phyloP scores from a whole-genome alignment of 1,140 invertebrate genomes.

The Zaprionus capensis region DNA sequence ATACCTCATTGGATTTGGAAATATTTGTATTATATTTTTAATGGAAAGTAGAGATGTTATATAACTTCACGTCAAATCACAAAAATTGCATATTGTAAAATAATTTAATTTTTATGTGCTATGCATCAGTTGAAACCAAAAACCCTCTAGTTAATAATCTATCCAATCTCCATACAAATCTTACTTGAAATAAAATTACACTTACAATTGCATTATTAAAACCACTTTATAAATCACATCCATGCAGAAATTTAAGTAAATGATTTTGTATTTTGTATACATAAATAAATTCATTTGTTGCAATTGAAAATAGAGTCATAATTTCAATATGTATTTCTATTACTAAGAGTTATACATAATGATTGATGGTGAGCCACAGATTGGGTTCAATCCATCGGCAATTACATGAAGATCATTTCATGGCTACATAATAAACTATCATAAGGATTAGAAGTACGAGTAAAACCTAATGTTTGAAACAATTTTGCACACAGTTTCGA shows the following conservation, averaged over 20 bases:
- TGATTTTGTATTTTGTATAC: conserved; percentile 27
- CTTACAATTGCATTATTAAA: background rate
- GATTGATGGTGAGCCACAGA: conserved; percentile 17
- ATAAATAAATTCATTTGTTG: conserved; percentile 51
- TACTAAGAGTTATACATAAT: conserved; percentile 26
- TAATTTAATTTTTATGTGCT: background rate
- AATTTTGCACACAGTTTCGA: conserved; percentile 58
- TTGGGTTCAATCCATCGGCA: conserved; percentile 34
- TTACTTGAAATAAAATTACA: background rate
- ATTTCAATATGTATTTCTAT: conserved; percentile 41
- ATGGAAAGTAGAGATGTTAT: background rate
- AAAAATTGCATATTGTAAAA: background rate
- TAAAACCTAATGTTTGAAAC: conserved; percentile 60
- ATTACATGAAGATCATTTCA: conserved; percentile 64
- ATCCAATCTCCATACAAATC: background rate
- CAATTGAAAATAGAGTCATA: conserved; percentile 46
- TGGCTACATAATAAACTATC: conserved; percentile 49
- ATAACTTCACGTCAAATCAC: background rate
- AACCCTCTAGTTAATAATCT: background rate
- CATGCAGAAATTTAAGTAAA: conserved; percentile 4
- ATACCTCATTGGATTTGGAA: too few relatives aligned
- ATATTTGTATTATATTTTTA: too few relatives aligned
- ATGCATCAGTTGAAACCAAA: background rate
- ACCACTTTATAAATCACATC: background rate
- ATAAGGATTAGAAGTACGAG: conserved; percentile 41